Evolutionary conservation across 2,888 invertebrate species (phyloP).

Genomic region (Aspidiotus destructor): DNA sequence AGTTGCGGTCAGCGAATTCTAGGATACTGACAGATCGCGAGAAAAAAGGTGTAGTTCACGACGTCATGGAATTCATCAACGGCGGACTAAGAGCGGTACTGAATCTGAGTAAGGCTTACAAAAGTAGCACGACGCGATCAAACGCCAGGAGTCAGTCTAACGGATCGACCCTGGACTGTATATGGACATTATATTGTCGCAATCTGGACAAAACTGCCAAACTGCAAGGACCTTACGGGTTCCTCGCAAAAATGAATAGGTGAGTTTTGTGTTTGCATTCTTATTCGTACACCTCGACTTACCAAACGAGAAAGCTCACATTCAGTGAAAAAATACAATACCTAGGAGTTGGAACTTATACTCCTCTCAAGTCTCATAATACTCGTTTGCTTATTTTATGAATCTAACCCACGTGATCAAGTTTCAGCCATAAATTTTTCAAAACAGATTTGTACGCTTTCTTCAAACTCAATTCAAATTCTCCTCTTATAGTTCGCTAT

Average conservation of each 20-base stretch:
- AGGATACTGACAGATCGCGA: constrained; percentile 38
- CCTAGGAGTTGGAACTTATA: no score
- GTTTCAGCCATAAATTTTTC: no score
- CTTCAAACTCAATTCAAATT: no score
- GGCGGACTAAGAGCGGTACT: constrained; percentile 50
- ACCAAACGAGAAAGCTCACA: no score
- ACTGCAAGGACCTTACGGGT: constrained; percentile 48
- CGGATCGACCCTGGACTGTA: constrained; percentile 48
- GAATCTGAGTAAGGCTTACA: constrained; percentile 50
- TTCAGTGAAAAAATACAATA: no score
- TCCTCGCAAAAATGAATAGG: constrained; percentile 54
- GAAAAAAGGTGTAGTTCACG: constrained; percentile 44
- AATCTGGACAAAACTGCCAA: constrained; percentile 49
- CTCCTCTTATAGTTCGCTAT: no score
- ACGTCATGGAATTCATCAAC: constrained; percentile 47
- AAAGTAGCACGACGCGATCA: constrained; percentile 43
- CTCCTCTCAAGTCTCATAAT: no score
- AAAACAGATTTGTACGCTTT: no score
- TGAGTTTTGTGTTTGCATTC: constrained; percentile 39
- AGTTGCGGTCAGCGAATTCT: constrained; percentile 41
- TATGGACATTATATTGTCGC: constrained; percentile 52
- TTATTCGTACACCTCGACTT: not conserved
- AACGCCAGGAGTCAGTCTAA: constrained; percentile 40
- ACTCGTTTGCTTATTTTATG: no score
- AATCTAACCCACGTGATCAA: no score